Percentiles rank a stretch among this genome's conserved stretches.
Evolutionary conservation across 2,888 invertebrate genomes (phyloP).

Genomic region (Parnassius smintheus): DNA sequence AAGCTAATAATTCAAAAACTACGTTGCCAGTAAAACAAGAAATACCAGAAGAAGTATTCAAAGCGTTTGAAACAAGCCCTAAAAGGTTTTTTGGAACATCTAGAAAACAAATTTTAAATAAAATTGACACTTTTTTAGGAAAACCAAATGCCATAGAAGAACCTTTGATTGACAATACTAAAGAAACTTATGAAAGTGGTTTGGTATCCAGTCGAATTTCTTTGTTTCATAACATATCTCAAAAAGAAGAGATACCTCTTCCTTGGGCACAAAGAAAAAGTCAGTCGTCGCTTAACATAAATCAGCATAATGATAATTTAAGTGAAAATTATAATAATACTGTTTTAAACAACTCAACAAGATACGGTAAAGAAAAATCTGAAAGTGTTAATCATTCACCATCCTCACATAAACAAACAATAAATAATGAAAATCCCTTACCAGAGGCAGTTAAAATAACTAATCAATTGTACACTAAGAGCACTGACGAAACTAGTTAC

Average conservation of each 20-base stretch:
- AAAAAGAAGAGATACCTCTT: conserved; percentile 53
- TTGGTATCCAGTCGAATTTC: conserved; percentile 75
- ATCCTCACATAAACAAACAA: background rate
- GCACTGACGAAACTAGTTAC: conserved; percentile 42
- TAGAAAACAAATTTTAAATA: conserved; percentile 69
- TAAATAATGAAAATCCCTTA: conserved; percentile 15
- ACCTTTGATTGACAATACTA: conserved; percentile 42
- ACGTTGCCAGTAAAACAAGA: conserved; percentile 57
- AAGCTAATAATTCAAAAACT: conserved; percentile 21
- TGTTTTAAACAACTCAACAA: conserved; percentile 24
- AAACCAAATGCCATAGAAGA: conserved; percentile 51
- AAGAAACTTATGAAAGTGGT: conserved; percentile 60
- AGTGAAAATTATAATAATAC: conserved; percentile 22
- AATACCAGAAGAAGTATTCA: conserved; percentile 71
- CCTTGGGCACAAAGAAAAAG: conserved; percentile 49
- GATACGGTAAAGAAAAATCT: conserved; percentile 3
- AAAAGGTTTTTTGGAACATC: conserved; percentile 76
- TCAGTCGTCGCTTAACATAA: conserved; percentile 59
- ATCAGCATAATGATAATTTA: conserved; percentile 37
- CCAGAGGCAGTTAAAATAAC: conserved; percentile 31
- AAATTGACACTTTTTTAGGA: conserved; percentile 70
- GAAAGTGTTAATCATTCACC: conserved; percentile 1
- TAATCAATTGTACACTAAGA: conserved; percentile 43
- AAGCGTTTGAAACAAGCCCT: conserved; percentile 75
- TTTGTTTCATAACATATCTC: conserved; percentile 66